A percentile compares a stretch with the other conserved stretches of the same genome.
Evolutionary conservation across 2,888 invertebrate species (phyloP).

Genomic region (Agonopterix subpropinquella): DNA sequence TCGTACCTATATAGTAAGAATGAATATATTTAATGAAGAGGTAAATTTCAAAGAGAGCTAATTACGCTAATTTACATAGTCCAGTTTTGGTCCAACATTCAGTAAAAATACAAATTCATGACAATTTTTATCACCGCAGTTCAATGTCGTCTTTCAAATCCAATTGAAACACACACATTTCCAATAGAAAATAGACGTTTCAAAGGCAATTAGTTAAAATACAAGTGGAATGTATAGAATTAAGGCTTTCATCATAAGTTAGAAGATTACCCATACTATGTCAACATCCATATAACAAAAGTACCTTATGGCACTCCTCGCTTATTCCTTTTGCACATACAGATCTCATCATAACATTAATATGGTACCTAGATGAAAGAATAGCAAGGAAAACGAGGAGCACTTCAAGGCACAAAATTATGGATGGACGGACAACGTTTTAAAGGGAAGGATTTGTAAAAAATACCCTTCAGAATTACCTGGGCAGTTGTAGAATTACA

Average conservation of each 20-base stretch:
- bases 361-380: too few relatives aligned
- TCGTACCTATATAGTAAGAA: not conserved
- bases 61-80: slow-evolving; percentile 30
- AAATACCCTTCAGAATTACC: slow-evolving; percentile 1
- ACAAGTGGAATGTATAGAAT: slow-evolving; percentile 70
- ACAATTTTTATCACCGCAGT: slow-evolving; percentile 7
- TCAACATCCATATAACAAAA: slow-evolving; percentile 13
- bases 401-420: too few relatives aligned
- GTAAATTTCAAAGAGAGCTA: slow-evolving; percentile 52
- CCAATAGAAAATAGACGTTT: slow-evolving; percentile 51
- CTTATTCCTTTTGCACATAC: too few relatives aligned
- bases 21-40: slow-evolving; percentile 15
- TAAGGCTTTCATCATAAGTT: slow-evolving; percentile 70
- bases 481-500: not conserved
- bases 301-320: not conserved
- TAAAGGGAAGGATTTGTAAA: not conserved
- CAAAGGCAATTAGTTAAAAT: slow-evolving; percentile 55
- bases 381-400: too few relatives aligned
- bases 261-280: slow-evolving; percentile 31
- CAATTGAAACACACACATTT: slow-evolving; percentile 10
- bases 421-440: too few relatives aligned
- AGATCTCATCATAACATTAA: too few relatives aligned
- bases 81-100: slow-evolving; percentile 59
- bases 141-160: not conserved
- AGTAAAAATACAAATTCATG: slow-evolving; percentile 34